Conservation (phyloP, 2,797 vertebrate genomes). For the Sebastes baramenuke region DNA sequence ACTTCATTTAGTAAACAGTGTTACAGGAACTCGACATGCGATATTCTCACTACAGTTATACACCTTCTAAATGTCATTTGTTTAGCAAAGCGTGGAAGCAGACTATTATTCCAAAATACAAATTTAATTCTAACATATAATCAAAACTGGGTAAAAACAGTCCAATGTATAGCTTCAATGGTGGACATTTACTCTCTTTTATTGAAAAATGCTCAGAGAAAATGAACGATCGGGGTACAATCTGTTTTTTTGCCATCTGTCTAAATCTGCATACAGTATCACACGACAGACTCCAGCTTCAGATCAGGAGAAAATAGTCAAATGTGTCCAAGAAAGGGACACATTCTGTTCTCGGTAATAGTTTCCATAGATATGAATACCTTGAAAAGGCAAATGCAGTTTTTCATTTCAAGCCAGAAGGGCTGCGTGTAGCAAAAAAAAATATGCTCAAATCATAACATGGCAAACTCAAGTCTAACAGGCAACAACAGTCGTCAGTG, state of each 20-base stretch:
- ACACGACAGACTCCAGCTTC: not conserved
- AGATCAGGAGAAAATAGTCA: conserved; percentile 3
- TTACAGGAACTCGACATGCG: not conserved
- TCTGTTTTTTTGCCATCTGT: not conserved
- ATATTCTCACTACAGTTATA: not conserved
- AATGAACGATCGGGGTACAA: not conserved
- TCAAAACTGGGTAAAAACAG: not conserved
- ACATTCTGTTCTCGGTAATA: not conserved
- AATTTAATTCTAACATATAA: not conserved
- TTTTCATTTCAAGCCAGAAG: not conserved
- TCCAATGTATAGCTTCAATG: not conserved
- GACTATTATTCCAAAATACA: not conserved
- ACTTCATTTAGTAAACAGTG: not conserved
- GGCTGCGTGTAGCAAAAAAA: too few relatives aligned
- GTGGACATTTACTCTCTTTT: not conserved
- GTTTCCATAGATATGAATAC: not conserved
- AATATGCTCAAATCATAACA: too few relatives aligned
- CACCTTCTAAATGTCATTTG: not conserved
- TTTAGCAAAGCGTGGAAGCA: not conserved
- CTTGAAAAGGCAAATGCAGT: not conserved
- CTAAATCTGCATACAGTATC: not conserved
- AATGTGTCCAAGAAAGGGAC: not conserved
- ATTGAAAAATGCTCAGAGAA: not conserved
- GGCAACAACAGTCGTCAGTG: too few relatives aligned
- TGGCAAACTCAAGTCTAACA: fast-evolving